phyloP scores from a whole-genome alignment of 2,113 vertebrate genomes.

The Sylvia atricapilla region DNA sequence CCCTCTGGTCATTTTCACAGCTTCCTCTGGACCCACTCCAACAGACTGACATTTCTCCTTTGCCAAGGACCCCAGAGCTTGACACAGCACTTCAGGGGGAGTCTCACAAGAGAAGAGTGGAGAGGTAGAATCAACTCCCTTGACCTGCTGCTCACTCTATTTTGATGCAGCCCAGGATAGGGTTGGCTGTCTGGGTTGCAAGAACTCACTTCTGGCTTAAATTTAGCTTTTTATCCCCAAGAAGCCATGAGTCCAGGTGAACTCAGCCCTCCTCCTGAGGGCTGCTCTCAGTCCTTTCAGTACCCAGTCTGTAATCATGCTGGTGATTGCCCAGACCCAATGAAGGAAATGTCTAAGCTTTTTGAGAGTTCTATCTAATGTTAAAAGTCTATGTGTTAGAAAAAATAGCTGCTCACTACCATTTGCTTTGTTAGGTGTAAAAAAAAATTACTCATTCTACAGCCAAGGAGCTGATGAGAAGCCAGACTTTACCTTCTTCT shows the following conservation, averaged over 20 bases:
- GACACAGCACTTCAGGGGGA: not conserved
- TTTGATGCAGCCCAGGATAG: not conserved
- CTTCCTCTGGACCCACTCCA: not conserved
- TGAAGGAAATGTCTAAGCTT: not conserved
- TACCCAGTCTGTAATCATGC: not conserved
- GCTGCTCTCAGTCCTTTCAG: not conserved
- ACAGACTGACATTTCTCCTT: rapidly evolving
- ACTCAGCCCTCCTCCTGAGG: not conserved
- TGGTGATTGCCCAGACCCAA: not conserved
- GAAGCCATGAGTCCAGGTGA: not conserved
- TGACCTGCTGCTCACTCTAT: not conserved
- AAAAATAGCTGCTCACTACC: not conserved
- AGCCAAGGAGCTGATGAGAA: not conserved
- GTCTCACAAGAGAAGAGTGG: not conserved
- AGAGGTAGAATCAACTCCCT: not conserved
- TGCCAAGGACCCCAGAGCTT: not conserved
- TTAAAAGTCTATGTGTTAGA: not conserved
- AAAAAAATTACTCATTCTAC: not conserved
- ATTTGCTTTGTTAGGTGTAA: not conserved
- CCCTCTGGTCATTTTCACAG: not conserved
- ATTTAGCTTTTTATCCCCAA: not conserved
- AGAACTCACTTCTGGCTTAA: not conserved
- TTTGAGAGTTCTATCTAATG: not conserved
- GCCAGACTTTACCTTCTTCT: not conserved
- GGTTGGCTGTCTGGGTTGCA: not conserved